phyloP scores from a whole-genome alignment of 1,140 invertebrate species.

The Oedothorax gibbosus region DNA sequence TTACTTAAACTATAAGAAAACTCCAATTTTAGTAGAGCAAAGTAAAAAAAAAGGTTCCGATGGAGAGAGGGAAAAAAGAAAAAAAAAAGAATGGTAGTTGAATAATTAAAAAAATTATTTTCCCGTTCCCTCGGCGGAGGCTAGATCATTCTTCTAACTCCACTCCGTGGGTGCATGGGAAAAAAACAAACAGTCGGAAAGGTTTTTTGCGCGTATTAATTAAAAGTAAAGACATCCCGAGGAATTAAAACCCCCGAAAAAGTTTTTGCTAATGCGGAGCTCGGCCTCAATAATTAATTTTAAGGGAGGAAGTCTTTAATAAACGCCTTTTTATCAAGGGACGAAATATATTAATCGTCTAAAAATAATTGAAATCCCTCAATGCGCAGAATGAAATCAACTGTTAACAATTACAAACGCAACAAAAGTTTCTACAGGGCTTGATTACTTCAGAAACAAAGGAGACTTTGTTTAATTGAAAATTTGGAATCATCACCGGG shows the following conservation, averaged over 20 bases:
- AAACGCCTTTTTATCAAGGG: conserved; percentile 37
- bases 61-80: neutral
- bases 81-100: conserved; percentile 38
- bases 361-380: conserved; percentile 50
- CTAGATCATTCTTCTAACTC: conserved; percentile 31
- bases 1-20: conserved; percentile 59
- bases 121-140: conserved; percentile 14
- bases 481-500: neutral
- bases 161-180: conserved; percentile 24
- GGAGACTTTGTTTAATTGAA: conserved; percentile 25
- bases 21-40: conserved; percentile 33
- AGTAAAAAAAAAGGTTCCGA: conserved; percentile 7
- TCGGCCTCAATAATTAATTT: conserved; percentile 55
- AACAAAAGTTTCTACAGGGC: conserved; percentile 34
- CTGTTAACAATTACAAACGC: conserved; percentile 44
- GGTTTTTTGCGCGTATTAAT: conserved; percentile 55
- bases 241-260: conserved; percentile 38
- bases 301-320: conserved; percentile 35
- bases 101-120: conserved; percentile 56
- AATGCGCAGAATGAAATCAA: conserved; percentile 40
- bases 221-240: conserved; percentile 57
- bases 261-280: conserved; percentile 38
- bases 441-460: conserved; percentile 41
- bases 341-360: conserved; percentile 39
- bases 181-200: conserved; percentile 53